These are phyloP conservation scores for Drosophila bunnanda DNA, from an alignment of 2,888 invertebrate species.

Conservation along the genomic window DNA sequence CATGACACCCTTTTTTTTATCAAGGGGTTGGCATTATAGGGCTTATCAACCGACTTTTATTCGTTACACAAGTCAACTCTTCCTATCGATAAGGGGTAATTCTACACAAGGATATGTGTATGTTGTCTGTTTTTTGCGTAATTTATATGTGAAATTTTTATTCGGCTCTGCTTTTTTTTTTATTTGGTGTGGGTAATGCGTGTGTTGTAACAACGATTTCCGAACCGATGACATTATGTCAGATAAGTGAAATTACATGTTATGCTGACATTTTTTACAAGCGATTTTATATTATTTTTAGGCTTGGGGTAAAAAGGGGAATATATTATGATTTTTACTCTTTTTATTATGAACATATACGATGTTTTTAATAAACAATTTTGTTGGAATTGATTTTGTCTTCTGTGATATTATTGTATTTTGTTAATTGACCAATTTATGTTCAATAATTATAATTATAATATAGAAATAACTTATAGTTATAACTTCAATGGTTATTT, in stretches of 20 bases:
- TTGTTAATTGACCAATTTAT: not conserved
- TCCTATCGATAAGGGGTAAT: slow-evolving; percentile 61
- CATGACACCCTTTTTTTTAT: slow-evolving; percentile 62
- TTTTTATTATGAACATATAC: not conserved
- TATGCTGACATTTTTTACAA: slow-evolving; percentile 62
- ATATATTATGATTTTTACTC: not conserved
- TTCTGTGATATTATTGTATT: not conserved
- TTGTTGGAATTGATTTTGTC: not conserved
- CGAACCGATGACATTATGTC: slow-evolving; percentile 73
- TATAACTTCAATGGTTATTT: not conserved
- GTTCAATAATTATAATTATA: not conserved
- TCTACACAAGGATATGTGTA: slow-evolving; percentile 34
- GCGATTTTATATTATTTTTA: slow-evolving; percentile 9
- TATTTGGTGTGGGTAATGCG: slow-evolving; percentile 42
- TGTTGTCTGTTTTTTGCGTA: slow-evolving; percentile 45
- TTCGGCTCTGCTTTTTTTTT: slow-evolving; percentile 37
- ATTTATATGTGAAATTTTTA: slow-evolving; percentile 77
- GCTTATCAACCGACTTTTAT: slow-evolving; percentile 75
- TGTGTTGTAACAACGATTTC: slow-evolving; percentile 57
- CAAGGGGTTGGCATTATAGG: slow-evolving; percentile 71
- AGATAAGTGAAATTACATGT: slow-evolving; percentile 80
- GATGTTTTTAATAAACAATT: not conserved
- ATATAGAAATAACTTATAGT: not conserved
- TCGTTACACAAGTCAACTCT: slow-evolving; percentile 73
- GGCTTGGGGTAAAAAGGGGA: not conserved